phyloP scores from a whole-genome alignment of 2,113 vertebrate species.

The Microcebus lehilahytsara region DNA sequence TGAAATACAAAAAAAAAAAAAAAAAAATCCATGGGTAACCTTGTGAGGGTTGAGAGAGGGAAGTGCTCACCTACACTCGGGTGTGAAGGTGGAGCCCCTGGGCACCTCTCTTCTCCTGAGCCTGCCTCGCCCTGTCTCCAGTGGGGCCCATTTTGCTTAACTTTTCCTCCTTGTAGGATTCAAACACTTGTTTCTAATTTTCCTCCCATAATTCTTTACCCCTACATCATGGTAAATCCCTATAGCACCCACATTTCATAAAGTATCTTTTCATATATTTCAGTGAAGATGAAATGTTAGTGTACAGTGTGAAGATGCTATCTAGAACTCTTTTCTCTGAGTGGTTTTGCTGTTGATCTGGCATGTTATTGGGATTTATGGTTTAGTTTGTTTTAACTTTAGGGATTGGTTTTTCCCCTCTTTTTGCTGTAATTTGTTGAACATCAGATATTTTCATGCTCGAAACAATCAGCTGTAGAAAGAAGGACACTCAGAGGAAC shows the following conservation, averaged over 20 bases:
- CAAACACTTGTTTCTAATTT: background rate
- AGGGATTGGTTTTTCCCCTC: background rate
- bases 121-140: fast-evolving
- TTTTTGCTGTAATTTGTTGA: background rate
- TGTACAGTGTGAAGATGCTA: fast-evolving
- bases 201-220: background rate
- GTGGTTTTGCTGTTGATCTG: too few species aligned
- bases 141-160: fast-evolving
- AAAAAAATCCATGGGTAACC: too few species aligned
- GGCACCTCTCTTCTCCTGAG: fast-evolving
- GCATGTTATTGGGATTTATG: background rate
- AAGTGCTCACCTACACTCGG: fast-evolving
- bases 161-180: background rate
- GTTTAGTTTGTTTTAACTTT: background rate
- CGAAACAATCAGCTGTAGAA: background rate
- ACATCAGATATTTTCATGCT: background rate
- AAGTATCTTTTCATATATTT: background rate
- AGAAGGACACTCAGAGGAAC: background rate
- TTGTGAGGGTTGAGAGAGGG: background rate
- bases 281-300: background rate
- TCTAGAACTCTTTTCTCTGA: background rate
- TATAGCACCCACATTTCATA: background rate
- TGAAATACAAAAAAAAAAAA: too few species aligned
- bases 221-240: too few species aligned
- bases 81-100: background rate